Percentiles rank a stretch among this genome's conserved stretches.
Conservation (phyloP, 2,888 invertebrate genomes). For the Elmis aenea region DNA sequence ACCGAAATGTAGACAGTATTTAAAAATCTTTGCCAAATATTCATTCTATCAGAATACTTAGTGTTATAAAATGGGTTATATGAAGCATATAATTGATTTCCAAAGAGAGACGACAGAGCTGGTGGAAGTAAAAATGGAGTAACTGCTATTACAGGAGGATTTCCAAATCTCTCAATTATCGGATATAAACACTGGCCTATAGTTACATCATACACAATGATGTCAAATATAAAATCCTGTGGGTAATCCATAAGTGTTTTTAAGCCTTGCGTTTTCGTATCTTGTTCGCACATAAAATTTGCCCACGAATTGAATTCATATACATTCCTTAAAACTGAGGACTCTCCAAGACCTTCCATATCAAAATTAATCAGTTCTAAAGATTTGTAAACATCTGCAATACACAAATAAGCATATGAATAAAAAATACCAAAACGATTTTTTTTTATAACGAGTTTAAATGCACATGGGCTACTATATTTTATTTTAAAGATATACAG, state of each 20-base stretch:
- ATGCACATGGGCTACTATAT: no score
- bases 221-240: slow-evolving; percentile 24
- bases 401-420: no score
- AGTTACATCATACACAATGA: slow-evolving; percentile 25
- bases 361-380: no score
- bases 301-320: no score
- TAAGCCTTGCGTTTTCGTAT: slow-evolving; percentile 15
- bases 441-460: no score
- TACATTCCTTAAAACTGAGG: no score
- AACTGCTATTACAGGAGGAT: slow-evolving; percentile 23
- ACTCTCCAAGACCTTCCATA: no score
- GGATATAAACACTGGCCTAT: slow-evolving; percentile 24
- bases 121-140: slow-evolving; percentile 17
- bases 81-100: slow-evolving; percentile 25
- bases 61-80: slow-evolving; percentile 29
- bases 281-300: slow-evolving; percentile 9
- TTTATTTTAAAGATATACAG: no score
- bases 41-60: slow-evolving; percentile 25
- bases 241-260: slow-evolving; percentile 23
- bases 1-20: slow-evolving; percentile 22
- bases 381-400: no score
- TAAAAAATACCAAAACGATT: no score
- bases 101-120: slow-evolving; percentile 22
- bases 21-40: slow-evolving; percentile 25
- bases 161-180: slow-evolving; percentile 24